Evolutionary conservation across 2,888 invertebrate genomes (phyloP).

Genomic region (Scaptomyza tumidula): DNA sequence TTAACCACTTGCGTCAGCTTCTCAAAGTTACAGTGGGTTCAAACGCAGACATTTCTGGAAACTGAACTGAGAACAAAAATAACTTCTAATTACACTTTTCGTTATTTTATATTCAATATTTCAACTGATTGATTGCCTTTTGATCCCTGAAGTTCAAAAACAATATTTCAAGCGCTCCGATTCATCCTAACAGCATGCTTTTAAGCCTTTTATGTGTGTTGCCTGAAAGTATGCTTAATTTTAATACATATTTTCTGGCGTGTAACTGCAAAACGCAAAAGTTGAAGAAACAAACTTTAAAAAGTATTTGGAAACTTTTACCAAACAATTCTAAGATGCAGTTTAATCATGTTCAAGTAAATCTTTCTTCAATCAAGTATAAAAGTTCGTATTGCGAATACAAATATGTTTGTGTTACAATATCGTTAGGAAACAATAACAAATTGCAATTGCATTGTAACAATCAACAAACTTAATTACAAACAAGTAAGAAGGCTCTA

Average conservation of each 20-base stretch:
- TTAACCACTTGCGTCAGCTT: constrained; percentile 68
- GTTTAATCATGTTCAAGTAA: neutral
- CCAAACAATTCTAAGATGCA: neutral
- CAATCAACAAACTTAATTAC: neutral
- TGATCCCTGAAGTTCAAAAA: too few relatives aligned
- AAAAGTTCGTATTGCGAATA: neutral
- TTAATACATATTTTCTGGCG: neutral
- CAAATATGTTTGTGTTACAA: too few relatives aligned
- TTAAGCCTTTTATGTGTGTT: neutral
- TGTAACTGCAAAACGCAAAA: neutral
- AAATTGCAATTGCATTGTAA: neutral
- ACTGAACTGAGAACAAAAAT: too few relatives aligned
- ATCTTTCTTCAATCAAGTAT: neutral
- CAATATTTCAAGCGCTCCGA: too few relatives aligned
- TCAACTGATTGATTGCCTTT: too few relatives aligned
- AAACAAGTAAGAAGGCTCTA: too few relatives aligned
- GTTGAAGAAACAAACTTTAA: neutral
- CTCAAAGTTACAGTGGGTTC: neutral
- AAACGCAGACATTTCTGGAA: neutral
- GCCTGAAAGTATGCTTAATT: neutral
- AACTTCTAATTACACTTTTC: too few relatives aligned
- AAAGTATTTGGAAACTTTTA: neutral
- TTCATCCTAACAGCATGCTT: neutral
- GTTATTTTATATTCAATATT: too few relatives aligned
- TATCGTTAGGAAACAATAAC: too few relatives aligned